phyloP scores from a whole-genome alignment of 2,797 vertebrate genomes.

The Acanthurus leucopareius region DNA sequence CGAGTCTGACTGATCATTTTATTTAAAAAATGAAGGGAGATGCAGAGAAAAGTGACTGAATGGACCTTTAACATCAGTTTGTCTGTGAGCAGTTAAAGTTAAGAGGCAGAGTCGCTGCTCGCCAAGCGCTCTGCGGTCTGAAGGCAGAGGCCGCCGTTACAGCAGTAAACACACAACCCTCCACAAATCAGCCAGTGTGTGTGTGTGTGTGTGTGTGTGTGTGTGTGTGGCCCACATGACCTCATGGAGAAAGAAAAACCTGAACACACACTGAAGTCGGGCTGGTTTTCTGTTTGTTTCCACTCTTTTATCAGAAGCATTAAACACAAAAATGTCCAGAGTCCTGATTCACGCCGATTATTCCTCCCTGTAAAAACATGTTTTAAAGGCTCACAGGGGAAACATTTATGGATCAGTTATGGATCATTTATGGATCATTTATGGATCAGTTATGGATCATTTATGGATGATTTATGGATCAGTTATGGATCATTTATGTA shows the following conservation, averaged over 20 bases:
- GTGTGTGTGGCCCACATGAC: neutral
- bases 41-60: neutral
- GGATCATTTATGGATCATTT: no score
- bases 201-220: conserved; percentile 8
- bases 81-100: conserved; percentile 17
- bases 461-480: no score
- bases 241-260: conserved; percentile 12
- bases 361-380: no score
- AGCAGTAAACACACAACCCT: conserved; percentile 10
- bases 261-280: neutral
- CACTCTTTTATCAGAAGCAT: neutral
- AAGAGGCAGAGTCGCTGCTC: neutral
- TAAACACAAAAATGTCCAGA: neutral
- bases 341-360: neutral
- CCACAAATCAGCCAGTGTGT: no score
- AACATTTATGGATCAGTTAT: no score
- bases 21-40: no score
- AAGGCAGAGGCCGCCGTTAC: conserved; percentile 14
- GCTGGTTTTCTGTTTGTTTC: no score
- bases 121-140: conserved; percentile 14
- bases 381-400: no score
- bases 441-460: no score
- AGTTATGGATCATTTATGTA: no score
- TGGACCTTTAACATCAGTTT: neutral
- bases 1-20: no score